Evolutionary conservation across 2,888 invertebrate species (phyloP).

Genomic region (Idaea straminata): DNA sequence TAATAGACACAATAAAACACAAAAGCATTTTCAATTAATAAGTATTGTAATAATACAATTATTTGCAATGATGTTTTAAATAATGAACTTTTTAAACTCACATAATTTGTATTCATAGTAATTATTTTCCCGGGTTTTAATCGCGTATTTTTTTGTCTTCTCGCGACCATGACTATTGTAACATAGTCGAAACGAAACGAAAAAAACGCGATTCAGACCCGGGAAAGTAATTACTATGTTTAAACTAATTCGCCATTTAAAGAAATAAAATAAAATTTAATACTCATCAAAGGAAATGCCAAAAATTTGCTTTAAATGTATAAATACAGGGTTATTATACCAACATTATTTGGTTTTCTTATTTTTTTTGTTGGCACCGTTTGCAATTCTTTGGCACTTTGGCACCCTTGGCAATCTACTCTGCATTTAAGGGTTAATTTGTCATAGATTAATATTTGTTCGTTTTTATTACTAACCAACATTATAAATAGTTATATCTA

Average conservation of each 20-base stretch:
- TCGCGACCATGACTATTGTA: too few species aligned
- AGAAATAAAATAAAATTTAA: too few species aligned
- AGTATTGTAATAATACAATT: background rate
- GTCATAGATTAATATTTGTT: background rate
- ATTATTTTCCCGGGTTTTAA: too few species aligned
- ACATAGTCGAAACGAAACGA: too few species aligned
- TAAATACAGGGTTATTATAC: background rate
- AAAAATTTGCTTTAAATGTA: background rate
- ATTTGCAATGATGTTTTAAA: too few species aligned
- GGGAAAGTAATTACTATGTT: too few species aligned
- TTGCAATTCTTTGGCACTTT: background rate
- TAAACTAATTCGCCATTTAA: background rate
- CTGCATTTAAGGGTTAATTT: background rate
- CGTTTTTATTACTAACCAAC: background rate
- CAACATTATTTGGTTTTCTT: too few species aligned
- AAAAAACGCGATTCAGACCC: too few species aligned
- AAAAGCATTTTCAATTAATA: background rate
- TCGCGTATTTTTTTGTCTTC: too few species aligned
- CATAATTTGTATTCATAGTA: too few species aligned
- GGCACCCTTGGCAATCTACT: background rate
- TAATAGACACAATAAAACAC: background rate
- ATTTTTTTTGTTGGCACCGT: background rate
- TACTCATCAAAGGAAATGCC: background rate
- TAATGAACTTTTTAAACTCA: too few species aligned
- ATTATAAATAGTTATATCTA: background rate